Conservation (phyloP, 2,888 invertebrate species). For the Melanostoma scalare region DNA sequence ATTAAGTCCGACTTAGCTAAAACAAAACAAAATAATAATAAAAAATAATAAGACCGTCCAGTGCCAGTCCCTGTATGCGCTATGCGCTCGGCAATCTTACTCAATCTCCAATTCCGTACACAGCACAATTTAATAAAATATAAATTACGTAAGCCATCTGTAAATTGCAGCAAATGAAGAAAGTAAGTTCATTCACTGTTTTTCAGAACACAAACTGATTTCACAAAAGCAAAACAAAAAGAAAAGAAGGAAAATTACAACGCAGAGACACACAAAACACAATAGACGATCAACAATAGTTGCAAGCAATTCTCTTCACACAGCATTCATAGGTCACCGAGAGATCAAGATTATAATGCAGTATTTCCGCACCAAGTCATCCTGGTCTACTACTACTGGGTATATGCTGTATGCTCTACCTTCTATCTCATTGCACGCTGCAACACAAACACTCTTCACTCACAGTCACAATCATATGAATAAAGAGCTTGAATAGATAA, state of each 20-base stretch:
- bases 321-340: conserved; percentile 66
- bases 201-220: conserved; percentile 47
- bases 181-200: conserved; percentile 69
- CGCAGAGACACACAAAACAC: conserved; percentile 15
- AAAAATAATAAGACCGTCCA: too few relatives aligned
- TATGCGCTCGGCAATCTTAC: not conserved
- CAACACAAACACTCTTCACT: conserved; percentile 22
- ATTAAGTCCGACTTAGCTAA: conserved; percentile 26
- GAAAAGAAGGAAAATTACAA: conserved; percentile 13
- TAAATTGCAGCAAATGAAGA: conserved; percentile 61
- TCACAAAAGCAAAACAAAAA: conserved; percentile 36
- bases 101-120: conserved; percentile 12
- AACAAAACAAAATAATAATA: not conserved
- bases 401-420: not conserved
- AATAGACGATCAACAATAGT: conserved; percentile 42
- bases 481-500: conserved; percentile 52
- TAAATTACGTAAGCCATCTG: conserved; percentile 62
- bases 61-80: too few relatives aligned
- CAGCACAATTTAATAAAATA: conserved; percentile 24
- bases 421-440: not conserved
- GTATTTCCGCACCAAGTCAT: conserved; percentile 63
- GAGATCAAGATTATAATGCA: conserved; percentile 68
- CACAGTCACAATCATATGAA: conserved; percentile 9
- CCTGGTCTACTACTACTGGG: conserved; percentile 10
- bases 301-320: conserved; percentile 44